phyloP scores from a whole-genome alignment of 2,797 vertebrate genomes.

The Karalla daura region DNA sequence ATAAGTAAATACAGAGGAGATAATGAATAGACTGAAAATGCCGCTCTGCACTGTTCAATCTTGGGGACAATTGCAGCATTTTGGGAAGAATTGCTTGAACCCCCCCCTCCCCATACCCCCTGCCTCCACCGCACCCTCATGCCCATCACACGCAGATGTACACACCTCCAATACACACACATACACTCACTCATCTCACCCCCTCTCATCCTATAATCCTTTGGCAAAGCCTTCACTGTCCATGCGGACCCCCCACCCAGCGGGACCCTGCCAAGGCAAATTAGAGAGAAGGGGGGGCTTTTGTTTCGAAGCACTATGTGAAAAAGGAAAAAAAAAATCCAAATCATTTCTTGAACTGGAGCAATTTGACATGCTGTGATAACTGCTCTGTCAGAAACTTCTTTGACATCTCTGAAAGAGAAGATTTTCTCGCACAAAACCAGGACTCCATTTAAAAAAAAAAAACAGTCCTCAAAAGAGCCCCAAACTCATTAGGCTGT shows the following conservation, averaged over 20 bases:
- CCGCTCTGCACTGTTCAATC: conserved; percentile 83
- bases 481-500: conserved; percentile 96
- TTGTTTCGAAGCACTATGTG: conserved; percentile 91
- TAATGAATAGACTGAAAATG: conserved; percentile 86
- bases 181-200: conserved; percentile 56
- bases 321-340: conserved; percentile 84
- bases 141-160: conserved; percentile 64
- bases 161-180: conserved; percentile 53
- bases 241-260: conserved; percentile 85
- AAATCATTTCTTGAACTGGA: conserved; percentile 94
- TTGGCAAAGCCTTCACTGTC: conserved; percentile 83
- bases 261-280: conserved; percentile 88
- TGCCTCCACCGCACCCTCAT: conserved; percentile 47
- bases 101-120: conserved; percentile 28
- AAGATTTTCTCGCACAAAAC: conserved; percentile 91
- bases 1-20: conserved; percentile 86
- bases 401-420: conserved; percentile 94
- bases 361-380: conserved; percentile 99
- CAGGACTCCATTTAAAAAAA: conserved; percentile 87
- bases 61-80: conserved; percentile 88
- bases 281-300: conserved; percentile 86
- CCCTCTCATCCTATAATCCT: conserved; percentile 83
- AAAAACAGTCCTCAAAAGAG: conserved; percentile 92
- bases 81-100: conserved; percentile 86
- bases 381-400: conserved; percentile 98